A percentile compares a stretch with the other conserved stretches of the same genome.
These are phyloP conservation scores for Diabrotica undecimpunctata DNA, from an alignment of 1,140 invertebrate species.

Conservation along the genomic window DNA sequence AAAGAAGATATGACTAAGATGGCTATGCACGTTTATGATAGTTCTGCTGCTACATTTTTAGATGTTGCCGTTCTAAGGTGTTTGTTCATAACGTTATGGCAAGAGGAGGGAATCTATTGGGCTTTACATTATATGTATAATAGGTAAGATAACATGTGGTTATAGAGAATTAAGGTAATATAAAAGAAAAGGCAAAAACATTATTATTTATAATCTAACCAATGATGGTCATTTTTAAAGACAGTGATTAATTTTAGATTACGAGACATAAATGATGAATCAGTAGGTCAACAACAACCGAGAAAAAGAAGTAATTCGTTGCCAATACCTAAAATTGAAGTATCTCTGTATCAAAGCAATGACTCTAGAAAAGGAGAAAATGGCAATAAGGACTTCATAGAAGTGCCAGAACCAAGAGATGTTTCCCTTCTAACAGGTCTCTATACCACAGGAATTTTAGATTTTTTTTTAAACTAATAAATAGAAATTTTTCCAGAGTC, in stretches of 20 bases:
- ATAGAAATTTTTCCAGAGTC: slow-evolving; percentile 48
- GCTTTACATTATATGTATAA: slow-evolving; percentile 90
- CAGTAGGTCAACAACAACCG: slow-evolving; percentile 65
- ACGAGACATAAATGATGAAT: slow-evolving; percentile 76
- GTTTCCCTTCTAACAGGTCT: slow-evolving; percentile 54
- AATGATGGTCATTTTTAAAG: slow-evolving; percentile 7
- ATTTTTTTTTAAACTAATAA: neutral
- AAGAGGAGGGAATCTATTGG: slow-evolving; percentile 97
- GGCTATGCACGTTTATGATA: slow-evolving; percentile 50
- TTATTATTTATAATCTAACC: too few relatives aligned
- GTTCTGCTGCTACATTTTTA: slow-evolving; percentile 87
- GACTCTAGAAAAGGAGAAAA: slow-evolving; percentile 64
- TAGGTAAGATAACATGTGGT: slow-evolving; percentile 54
- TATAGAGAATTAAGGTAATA: too few relatives aligned
- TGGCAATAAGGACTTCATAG: slow-evolving; percentile 68
- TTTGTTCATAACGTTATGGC: slow-evolving; percentile 96
- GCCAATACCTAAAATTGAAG: slow-evolving; percentile 89
- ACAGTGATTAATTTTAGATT: slow-evolving; percentile 54
- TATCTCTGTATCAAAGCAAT: slow-evolving; percentile 76
- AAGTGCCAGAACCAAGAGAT: slow-evolving; percentile 66
- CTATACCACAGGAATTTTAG: slow-evolving; percentile 4
- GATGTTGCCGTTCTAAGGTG: slow-evolving; percentile 95
- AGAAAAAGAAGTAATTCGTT: slow-evolving; percentile 85
- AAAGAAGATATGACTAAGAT: slow-evolving; percentile 7
- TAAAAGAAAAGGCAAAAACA: too few relatives aligned